A percentile compares a stretch with the other conserved stretches of the same genome.
These are phyloP conservation scores for Lottia gigantea DNA, from an alignment of 2,888 invertebrate species.

Conservation along the genomic window DNA sequence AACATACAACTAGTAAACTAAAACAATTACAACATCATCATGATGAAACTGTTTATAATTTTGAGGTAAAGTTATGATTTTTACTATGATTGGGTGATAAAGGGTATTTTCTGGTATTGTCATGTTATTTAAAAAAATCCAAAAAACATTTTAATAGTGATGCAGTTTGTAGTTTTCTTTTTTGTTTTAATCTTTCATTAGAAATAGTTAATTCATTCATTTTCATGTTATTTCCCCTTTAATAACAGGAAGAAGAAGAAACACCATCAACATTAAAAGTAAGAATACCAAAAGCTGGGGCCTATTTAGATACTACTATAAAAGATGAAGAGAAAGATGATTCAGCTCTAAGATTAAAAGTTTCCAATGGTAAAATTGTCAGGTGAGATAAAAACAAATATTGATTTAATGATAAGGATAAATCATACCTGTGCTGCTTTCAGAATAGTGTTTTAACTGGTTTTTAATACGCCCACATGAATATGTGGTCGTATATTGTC, in stretches of 20 bases:
- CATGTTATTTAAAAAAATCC: too few relatives aligned
- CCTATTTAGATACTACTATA: conserved; percentile 39
- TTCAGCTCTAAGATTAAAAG: conserved; percentile 53
- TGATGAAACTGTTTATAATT: conserved; percentile 51
- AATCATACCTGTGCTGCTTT: too few relatives aligned
- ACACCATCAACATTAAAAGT: conserved; percentile 43
- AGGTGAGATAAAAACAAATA: conserved; percentile 37
- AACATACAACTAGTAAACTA: conserved; percentile 53
- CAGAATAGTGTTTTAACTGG: too few relatives aligned
- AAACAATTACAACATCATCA: conserved; percentile 47
- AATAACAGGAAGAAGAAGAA: conserved; percentile 46
- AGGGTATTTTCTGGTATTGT: too few relatives aligned
- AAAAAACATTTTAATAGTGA: too few relatives aligned
- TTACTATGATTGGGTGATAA: too few relatives aligned
- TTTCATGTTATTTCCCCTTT: conserved; percentile 16
- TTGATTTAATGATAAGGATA: background rate
- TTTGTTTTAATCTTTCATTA: too few relatives aligned
- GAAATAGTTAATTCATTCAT: background rate
- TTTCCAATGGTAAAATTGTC: conserved; percentile 64
- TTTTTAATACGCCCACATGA: too few relatives aligned
- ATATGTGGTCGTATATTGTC: too few relatives aligned
- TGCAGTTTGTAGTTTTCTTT: too few relatives aligned
- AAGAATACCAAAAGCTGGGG: conserved; percentile 58
- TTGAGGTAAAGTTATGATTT: conserved; percentile 39
- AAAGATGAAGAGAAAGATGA: conserved; percentile 1